Percentiles rank a stretch among this genome's conserved stretches.
Conservation (phyloP, 2,113 vertebrate genomes). For the Cavia porcellus region DNA sequence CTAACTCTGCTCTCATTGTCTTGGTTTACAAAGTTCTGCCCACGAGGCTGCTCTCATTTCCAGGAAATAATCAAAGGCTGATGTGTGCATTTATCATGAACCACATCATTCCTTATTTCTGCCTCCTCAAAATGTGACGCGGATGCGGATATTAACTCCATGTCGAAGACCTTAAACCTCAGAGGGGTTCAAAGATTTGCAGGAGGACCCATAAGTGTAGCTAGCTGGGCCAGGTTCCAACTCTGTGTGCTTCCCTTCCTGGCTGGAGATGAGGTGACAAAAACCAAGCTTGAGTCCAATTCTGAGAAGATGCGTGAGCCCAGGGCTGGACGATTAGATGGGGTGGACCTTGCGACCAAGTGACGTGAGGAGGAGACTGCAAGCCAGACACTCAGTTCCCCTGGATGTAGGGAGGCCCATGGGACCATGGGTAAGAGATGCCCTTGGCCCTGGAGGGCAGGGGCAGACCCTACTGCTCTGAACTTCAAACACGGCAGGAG, state of each 20-base stretch:
- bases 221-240: not conserved
- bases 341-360: not conserved
- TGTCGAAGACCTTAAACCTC: not conserved
- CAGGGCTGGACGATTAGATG: no score
- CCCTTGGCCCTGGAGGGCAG: not conserved
- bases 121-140: not conserved
- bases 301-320: not conserved
- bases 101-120: not conserved
- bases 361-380: not conserved
- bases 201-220: not conserved
- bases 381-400: not conserved
- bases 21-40: not conserved
- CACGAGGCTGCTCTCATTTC: not conserved
- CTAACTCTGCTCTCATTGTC: not conserved
- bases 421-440: fast-evolving
- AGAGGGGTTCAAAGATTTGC: not conserved
- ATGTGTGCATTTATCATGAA: not conserved
- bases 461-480: not conserved
- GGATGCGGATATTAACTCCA: not conserved
- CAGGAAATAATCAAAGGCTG: not conserved
- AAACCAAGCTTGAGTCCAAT: not conserved
- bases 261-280: not conserved
- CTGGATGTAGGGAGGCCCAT: fast-evolving
- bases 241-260: not conserved
- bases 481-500: not conserved